Base-by-base conservation (phyloP, 2,888 invertebrate species). In the Thereva nobilitata region DNA sequence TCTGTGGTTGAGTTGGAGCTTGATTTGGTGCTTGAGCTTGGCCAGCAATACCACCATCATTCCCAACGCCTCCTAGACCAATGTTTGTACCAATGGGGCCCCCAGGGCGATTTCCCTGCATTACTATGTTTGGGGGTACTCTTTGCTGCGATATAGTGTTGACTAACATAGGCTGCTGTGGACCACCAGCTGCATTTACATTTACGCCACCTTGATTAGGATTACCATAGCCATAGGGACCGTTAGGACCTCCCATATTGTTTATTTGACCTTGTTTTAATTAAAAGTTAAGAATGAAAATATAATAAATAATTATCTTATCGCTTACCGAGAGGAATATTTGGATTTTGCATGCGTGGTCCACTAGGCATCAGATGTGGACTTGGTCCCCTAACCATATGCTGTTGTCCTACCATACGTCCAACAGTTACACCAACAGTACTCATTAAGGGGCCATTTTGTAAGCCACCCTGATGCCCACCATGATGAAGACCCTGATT, bases 361-460 rank as follows among this genome's bases (percentile, higher is more conserved):
- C 86, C 83, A 38, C 76, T 75, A 74, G 79, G 78, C 74, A 86
- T 76, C 65, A 80, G 74, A 70, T 83, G 80, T 4, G 82, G 79
- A 73, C 78, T 78, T 45, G 79, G 82, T 7, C 78, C 80, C 52
- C 79, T 76, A 5, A 79, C 71, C 74, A 80, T 77, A 61, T 69
- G 70, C 54, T 79, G 80, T 54, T 76, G 79, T 56, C 78, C 78
- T 6, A 76, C 76, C 3, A 79, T 79, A 75, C 79, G 77, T 23
- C 80, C 77, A 8, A 77, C 76, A n/a, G 70, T 55, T 3, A 71
- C 69, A 35, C 72, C 69, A 66, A 70, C 70, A 44, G 59, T 82
- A 66, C 80, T 78, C 85, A 90, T 84, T 79, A 92, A 84, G 0
- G 92, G 92, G 1, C 92, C 92, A 78, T 92, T 92, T 78, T 89